A percentile compares a stretch with the other conserved stretches of the same genome.
These are phyloP conservation scores for Acronicta leporina DNA, from an alignment of 2,888 invertebrate genomes.

Conservation along the genomic window DNA sequence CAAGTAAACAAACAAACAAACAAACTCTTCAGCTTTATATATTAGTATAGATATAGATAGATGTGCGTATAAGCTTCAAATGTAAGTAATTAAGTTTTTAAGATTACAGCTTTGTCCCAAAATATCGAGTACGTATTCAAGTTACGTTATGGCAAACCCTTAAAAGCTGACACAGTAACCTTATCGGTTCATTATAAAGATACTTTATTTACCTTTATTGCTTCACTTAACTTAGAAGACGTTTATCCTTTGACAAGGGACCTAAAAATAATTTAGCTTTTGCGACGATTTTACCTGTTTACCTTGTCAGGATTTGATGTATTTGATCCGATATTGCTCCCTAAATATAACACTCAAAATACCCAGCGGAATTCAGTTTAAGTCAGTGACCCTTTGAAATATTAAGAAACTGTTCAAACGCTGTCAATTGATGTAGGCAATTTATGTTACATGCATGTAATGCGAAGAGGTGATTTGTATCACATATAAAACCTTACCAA, in stretches of 20 bases:
- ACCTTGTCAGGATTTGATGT: slow-evolving; percentile 33
- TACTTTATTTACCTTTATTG: slow-evolving; percentile 25
- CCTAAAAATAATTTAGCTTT: slow-evolving; percentile 38
- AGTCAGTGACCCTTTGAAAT: slow-evolving; percentile 64
- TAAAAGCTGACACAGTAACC: not conserved
- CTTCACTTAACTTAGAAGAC: slow-evolving; percentile 23
- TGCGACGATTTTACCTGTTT: slow-evolving; percentile 48
- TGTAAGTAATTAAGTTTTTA: not conserved
- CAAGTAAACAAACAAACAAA: no score
- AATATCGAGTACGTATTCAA: not conserved
- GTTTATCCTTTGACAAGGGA: slow-evolving; percentile 38
- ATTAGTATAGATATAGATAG: no score
- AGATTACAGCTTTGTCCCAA: slow-evolving; percentile 7
- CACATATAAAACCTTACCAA: slow-evolving; percentile 9
- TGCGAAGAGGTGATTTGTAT: slow-evolving; percentile 35
- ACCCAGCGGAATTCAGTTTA: slow-evolving; percentile 41
- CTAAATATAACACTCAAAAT: slow-evolving; percentile 42
- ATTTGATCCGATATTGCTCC: slow-evolving; percentile 31
- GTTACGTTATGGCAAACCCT: not conserved
- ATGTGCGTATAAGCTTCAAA: not conserved
- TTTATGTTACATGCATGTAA: slow-evolving; percentile 25
- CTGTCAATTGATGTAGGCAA: slow-evolving; percentile 25
- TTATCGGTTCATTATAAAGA: slow-evolving; percentile 5
- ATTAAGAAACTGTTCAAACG: slow-evolving; percentile 24
- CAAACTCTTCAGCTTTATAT: no score